Evolutionary conservation across 2,797 vertebrate species (phyloP).

Genomic region (Sebastes minor): DNA sequence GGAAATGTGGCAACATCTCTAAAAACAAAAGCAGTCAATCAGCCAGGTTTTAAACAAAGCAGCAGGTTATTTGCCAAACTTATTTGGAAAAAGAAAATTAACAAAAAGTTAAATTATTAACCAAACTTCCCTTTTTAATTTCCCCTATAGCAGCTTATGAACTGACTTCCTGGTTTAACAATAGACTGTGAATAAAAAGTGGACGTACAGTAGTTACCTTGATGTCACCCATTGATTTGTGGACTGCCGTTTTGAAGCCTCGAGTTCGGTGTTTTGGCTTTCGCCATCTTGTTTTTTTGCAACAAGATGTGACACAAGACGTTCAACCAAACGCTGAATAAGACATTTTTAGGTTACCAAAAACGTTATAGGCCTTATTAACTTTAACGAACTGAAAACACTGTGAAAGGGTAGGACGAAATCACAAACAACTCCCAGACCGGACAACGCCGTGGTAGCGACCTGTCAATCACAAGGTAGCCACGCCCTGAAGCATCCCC

Average conservation of each 20-base stretch:
- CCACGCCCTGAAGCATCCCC: accelerated
- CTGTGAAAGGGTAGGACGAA: too few relatives aligned
- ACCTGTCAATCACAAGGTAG: accelerated
- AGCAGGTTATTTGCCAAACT: not conserved
- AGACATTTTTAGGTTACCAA: too few relatives aligned
- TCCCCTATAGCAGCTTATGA: not conserved
- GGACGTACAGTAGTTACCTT: too few relatives aligned
- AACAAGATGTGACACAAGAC: accelerated
- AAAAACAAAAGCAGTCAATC: not conserved
- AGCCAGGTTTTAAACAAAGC: not conserved
- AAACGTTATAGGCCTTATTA: too few relatives aligned
- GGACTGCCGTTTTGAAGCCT: too few relatives aligned
- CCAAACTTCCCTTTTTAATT: not conserved
- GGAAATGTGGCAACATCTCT: not conserved
- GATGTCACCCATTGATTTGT: too few relatives aligned
- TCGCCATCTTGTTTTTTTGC: too few relatives aligned
- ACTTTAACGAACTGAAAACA: too few relatives aligned
- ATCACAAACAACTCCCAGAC: too few relatives aligned
- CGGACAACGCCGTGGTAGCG: accelerated
- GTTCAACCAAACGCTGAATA: too few relatives aligned
- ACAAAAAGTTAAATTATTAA: not conserved
- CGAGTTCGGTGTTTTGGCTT: too few relatives aligned
- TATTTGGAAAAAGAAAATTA: not conserved
- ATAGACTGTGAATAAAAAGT: too few relatives aligned
- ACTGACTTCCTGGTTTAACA: not conserved